phyloP scores from a whole-genome alignment of 2,797 vertebrate species.

The Spinus olivaceus region DNA sequence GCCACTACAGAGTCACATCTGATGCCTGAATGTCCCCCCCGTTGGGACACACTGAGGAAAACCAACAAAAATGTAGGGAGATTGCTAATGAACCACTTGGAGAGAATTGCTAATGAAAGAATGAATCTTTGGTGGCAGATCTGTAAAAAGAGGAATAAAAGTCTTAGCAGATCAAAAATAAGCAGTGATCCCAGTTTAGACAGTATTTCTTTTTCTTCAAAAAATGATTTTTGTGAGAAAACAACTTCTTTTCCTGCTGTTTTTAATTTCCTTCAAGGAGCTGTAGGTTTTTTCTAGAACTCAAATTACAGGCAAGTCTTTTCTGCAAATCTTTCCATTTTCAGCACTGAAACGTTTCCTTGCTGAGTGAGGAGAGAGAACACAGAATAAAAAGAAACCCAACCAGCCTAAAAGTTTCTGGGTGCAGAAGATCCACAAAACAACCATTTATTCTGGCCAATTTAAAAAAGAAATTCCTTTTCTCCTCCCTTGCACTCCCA shows the following conservation, averaged over 20 bases:
- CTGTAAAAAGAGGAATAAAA: background rate
- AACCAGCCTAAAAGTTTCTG: background rate
- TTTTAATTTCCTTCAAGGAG: background rate
- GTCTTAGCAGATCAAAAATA: background rate
- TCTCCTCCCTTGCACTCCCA: background rate
- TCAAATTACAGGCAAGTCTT: background rate
- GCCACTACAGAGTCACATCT: background rate
- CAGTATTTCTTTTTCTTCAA: background rate
- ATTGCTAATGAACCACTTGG: background rate
- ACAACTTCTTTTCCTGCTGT: background rate
- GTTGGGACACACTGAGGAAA: background rate
- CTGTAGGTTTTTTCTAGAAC: background rate
- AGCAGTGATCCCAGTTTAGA: background rate
- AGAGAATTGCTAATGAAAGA: background rate
- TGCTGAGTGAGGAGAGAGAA: fast-evolving
- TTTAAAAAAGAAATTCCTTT: background rate
- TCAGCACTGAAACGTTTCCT: background rate
- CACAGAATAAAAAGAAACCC: background rate
- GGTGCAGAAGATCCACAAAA: background rate
- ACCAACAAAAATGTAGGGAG: background rate
- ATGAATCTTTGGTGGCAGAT: background rate
- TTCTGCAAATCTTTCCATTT: background rate
- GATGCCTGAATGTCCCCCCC: background rate
- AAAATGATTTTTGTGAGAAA: background rate
- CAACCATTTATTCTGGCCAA: background rate